Conservation (phyloP, 2,797 vertebrate species). For the Gymnocypris eckloni region DNA sequence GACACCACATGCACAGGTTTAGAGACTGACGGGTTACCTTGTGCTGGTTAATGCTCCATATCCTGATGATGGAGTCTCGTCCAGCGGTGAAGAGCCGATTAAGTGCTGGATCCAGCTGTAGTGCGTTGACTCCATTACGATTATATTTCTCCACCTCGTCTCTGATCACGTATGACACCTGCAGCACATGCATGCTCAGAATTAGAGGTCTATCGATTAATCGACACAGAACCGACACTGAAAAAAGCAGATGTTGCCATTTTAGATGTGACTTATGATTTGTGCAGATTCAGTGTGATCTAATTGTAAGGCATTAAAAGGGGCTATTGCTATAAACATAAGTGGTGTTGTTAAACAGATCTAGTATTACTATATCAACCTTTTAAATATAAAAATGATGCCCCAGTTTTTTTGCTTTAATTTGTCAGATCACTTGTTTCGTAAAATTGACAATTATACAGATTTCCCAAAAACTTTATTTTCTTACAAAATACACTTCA, state of each 20-base stretch:
- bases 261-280: background rate
- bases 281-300: background rate
- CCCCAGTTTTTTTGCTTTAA: background rate
- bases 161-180: conserved; percentile 99
- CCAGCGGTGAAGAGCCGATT: conserved; percentile 98
- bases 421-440: background rate
- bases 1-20: background rate
- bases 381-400: background rate
- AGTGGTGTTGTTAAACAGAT: background rate
- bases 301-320: background rate
- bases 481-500: background rate
- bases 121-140: conserved; percentile 95
- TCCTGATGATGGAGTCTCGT: conserved; percentile 96
- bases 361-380: background rate
- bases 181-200: background rate
- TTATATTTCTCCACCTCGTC: conserved; percentile 99
- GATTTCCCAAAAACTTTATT: background rate
- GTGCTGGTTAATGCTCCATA: conserved; percentile 99
- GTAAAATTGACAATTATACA: background rate
- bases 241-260: background rate
- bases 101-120: conserved; percentile 93
- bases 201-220: background rate
- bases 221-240: background rate
- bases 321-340: background rate
- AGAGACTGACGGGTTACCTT: conserved; percentile 79